Base-by-base conservation (phyloP, 2,113 vertebrate genomes). In the Gallinago jamesoni region DNA sequence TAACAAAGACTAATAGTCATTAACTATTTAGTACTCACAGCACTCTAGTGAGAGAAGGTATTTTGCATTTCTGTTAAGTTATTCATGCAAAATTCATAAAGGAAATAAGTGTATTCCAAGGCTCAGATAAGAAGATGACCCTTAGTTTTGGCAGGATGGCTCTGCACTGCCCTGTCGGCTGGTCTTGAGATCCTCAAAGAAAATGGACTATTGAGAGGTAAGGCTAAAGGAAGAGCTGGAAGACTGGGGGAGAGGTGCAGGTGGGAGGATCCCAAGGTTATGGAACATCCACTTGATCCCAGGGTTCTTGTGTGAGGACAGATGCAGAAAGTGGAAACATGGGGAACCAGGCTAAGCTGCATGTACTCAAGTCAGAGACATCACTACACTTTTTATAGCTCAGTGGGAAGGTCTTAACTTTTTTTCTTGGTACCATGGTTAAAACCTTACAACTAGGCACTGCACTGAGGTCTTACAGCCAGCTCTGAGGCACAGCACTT, bases 11-110 rank as follows among this genome's bases (percentile, higher is more conserved):
- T 70, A 80, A n/a, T 77, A 19, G 8, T 56, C 56, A 78, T 95
- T 94, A 96, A 96, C 81, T 89, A 43, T 91, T 92, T 90, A 74
- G 80, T 86, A 63, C 47, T 43, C 43, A 24, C 22, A 88, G 10
- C 3, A 22, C 16, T 69, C 53, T 53, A 47, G 10, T 70, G 68
- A 84, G 52, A 85, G 52, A 70, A 81, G 12, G 17, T 84, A 70
- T 77, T 90, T 93, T 84, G 60, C 56, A 67, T 80, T 94, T 95
- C 47, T 8, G 4, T 52, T 47, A 81, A 48, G 9, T 69, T 89
- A 57, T 87, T 92, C 0, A 80, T 88, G 28, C 9, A 90, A 87
- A 92, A 74, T 96, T 85, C 6, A 17, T 59, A 56, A 74, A 77
- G 30, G 10, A 83, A 84, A 45, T 74, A 57, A 76, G 12, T 70